Base-by-base conservation (phyloP, 2,888 invertebrate genomes). In the Cheilosia soror region DNA sequence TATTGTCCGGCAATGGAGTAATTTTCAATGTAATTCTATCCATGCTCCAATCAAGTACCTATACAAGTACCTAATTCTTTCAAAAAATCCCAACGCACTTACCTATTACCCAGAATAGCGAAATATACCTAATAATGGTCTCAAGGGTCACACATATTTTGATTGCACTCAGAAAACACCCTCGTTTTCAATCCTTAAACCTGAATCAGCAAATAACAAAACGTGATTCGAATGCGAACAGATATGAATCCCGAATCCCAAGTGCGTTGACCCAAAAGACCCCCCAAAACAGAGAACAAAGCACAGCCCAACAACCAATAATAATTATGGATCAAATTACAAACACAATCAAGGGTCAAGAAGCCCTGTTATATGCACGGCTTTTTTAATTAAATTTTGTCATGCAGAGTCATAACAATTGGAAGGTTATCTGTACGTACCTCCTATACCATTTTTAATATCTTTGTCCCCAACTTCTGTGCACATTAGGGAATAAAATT, bases 171-270 rank as follows among this genome's bases (percentile, higher is more conserved):
- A 49, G 65, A 25, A 0, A 11, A 25, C 6, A 25, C 2, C 11
- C 37, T 37, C 9, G n/a, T 62, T 62, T 62, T 57, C 51, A 68
- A 11, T 42, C 6, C 5, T 60, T 68, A 62, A 66, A 75, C 42
- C 25, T 42, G 53, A 68, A 57, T 60, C 51, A 42, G 49, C 57
- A 60, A 76, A 76, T 49, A 68, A 68, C 40, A 58, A 42, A 60
- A 76, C 76, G 76, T 76, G 76, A 60, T 68, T 49, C 66, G 66
- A 66, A 58, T 76, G 51, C 37, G 37, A 65, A 65, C 27, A 53
- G 13, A 29, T 29, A 29, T 11, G 11, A 4, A 9, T 11, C 37
- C 37, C 37, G 4, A 15, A 15, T 65, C 65, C 37, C 51, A 13
- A 65, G 40, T 65, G 51, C 51, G n/a, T 40, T 37, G 25, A 51